These are phyloP conservation scores for Microcaecilia unicolor DNA, from an alignment of 2,797 vertebrate species.

Conservation along the genomic window DNA sequence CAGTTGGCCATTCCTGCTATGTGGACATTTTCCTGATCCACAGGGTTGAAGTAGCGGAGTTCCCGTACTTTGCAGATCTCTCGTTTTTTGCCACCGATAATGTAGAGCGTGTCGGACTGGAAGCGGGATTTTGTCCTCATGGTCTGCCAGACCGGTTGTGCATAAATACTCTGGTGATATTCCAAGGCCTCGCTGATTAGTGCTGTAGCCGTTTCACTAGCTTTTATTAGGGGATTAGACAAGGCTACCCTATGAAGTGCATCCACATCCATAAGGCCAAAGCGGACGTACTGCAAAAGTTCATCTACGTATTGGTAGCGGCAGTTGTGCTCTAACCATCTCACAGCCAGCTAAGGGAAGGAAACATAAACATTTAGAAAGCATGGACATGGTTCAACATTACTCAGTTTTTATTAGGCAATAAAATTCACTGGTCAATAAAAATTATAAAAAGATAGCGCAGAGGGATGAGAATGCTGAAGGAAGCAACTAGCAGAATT, in stretches of 20 bases:
- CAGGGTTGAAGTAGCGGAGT: conserved; percentile 84
- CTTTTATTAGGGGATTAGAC: conserved; percentile 74
- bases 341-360: conserved; percentile 72
- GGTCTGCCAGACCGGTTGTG: conserved; percentile 86
- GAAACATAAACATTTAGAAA: too few species aligned
- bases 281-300: conserved; percentile 84
- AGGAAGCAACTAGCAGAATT: too few species aligned
- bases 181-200: conserved; percentile 86
- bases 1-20: conserved; percentile 81
- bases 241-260: conserved; percentile 73
- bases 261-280: conserved; percentile 85
- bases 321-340: conserved; percentile 88
- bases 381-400: too few species aligned
- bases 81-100: conserved; percentile 80
- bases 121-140: conserved; percentile 80
- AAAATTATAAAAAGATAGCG: too few species aligned
- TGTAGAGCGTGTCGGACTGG: conserved; percentile 85
- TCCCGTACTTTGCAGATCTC: conserved; percentile 86
- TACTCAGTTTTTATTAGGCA: too few species aligned
- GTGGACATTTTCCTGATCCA: conserved; percentile 71
- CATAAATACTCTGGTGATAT: conserved; percentile 81
- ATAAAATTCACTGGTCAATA: too few species aligned
- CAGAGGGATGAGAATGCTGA: too few species aligned
- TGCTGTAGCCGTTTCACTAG: conserved; percentile 68
- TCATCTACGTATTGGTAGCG: conserved; percentile 84